Base-by-base conservation (phyloP, 2,797 vertebrate species). In the Gymnocypris eckloni region DNA sequence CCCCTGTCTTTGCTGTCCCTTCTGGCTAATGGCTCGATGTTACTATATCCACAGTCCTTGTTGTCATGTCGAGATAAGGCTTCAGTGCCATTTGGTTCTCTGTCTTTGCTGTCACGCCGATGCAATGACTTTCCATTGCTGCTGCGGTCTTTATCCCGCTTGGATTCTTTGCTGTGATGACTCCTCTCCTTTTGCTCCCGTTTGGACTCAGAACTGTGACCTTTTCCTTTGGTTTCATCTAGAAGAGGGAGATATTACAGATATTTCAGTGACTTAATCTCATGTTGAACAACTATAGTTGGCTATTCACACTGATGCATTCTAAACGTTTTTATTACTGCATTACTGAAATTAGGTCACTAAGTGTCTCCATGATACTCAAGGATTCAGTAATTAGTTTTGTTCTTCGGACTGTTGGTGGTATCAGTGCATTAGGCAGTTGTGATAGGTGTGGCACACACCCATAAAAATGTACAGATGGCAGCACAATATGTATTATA, bases 151-250 rank as follows among this genome's bases (percentile, higher is more conserved):
- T 95, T 96, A 50, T 94, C 71, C 93, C 94, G 83, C 92, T 96
- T 96, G 52, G 94, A 95, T 78, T 96, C 95, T 82, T 90, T 90
- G 85, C 83, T 81, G 84, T 88, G 90, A 54, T 87, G 84, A 87
- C 94, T 94, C 16, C 93, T 94, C 37, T 96, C 95, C 91, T 95
- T 96, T 79, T 94, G 93, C 33, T 96, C 94, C 72, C 94, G 89
- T 87, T 95, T 96, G 78, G 94, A 95, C 81, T 96, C 95, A 80
- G 95, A 95, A 88, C 92, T 92, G 89, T 95, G 93, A 84, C 91
- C 69, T 89, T 95, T 95, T 86, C 95, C 94, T 92, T 97, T 97
- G 82, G 95, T 89, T 87, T 97, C 97, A 79, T 96, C 98, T 99
- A 93, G 1, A 59, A 93, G 25, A 69, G 9, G 82, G 28, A 67